These are phyloP conservation scores for Otus sunia DNA, from an alignment of 2,113 vertebrate genomes.

Conservation along the genomic window DNA sequence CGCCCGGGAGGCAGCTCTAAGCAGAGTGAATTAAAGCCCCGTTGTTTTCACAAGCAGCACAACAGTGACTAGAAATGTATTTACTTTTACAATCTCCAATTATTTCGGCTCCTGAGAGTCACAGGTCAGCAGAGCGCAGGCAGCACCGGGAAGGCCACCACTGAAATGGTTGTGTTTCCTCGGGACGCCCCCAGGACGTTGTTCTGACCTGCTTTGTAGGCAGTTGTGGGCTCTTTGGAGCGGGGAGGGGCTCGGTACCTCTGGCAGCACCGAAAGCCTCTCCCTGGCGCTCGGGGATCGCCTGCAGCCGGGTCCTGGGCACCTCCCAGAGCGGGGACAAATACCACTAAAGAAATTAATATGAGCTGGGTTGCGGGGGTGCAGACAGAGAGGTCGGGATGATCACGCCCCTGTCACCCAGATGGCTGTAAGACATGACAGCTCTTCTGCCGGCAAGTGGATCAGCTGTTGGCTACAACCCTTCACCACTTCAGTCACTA, in stretches of 20 bases:
- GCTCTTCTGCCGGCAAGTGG: not conserved
- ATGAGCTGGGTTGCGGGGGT: not conserved
- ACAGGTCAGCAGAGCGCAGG: not conserved
- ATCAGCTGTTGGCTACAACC: not conserved
- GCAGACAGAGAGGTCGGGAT: not conserved
- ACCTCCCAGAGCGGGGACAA: not conserved
- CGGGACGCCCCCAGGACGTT: not conserved
- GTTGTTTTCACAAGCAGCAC: not conserved
- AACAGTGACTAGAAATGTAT: not conserved
- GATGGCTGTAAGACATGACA: not conserved
- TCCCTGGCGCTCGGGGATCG: not conserved
- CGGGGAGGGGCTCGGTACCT: not conserved
- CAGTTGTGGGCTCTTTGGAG: not conserved
- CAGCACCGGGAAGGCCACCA: not conserved
- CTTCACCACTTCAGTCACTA: not conserved
- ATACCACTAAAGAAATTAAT: not conserved
- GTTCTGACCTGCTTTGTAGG: not conserved
- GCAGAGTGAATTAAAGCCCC: not conserved
- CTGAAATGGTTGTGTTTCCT: slow-evolving; percentile 10
- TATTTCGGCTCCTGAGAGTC: not conserved
- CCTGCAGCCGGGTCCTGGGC: not conserved
- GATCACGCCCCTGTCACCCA: not conserved
- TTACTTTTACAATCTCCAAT: not conserved
- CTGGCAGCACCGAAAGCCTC: rapidly evolving
- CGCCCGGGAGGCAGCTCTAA: not conserved